Evolutionary conservation across 1,140 invertebrate genomes (phyloP), one percentile per base, ranked within the genome.

Genomic region (Drosophila hydei): DNA sequence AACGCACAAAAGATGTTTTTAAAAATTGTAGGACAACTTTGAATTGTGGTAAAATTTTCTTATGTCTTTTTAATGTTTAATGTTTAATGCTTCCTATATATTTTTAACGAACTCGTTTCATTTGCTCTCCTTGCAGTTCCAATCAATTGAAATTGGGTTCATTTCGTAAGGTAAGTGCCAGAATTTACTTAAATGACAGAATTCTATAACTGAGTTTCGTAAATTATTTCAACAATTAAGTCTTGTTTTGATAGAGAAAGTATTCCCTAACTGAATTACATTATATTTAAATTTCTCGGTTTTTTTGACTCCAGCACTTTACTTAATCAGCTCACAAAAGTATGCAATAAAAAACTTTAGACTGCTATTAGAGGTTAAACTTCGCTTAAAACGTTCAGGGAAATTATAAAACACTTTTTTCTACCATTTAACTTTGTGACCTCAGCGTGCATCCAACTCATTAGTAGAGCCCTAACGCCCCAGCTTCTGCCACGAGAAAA

Each of bases 1-100:
- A 80, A 80, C 68, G 65, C 74, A 76, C 69, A 72, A 78, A 81
- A 75, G 78, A 62, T 42, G 18, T 54, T 38, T 42, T 63, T 55
- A 70, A 67, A 79, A 85, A 70, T 45, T 19, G 1, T 12, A 7
- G 14, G 4, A 4, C 3, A 63, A 55, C 40, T 19, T 19, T 48
- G 38, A 63, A 64, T 33, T 59, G 7, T 8, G 19, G 14, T 45
- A 45, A 9, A 59, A 45, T 50, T 56, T 79, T 8, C 25, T 67
- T 14, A 51, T 55, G 54, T 16, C 63, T 63, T 74, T 40, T 71
- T 56, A 30, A 72, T 38, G n/a, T n/a, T n/a, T n/a, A n/a, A n/a
- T 30, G 27, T 38, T 38, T 4, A 3, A 64, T 33, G 19, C 50
- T 38, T 40, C 3, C 16, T 14, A n/a, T 48, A 63, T 25, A 58